Base-by-base conservation (phyloP, 2,797 vertebrate species). In the Rhinichthys osculus region DNA sequence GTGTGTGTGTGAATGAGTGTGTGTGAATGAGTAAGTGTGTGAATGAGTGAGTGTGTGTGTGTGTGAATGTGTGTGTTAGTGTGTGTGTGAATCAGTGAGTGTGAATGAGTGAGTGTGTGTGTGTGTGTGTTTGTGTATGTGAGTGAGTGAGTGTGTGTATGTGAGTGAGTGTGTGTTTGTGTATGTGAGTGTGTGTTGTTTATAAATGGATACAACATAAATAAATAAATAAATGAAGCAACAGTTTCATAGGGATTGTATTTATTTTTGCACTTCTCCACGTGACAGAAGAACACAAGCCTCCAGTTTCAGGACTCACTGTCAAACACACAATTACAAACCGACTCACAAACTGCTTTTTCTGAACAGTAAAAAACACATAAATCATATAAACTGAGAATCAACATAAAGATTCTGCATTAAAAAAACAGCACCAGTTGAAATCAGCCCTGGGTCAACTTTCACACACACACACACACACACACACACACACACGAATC, bases 241-340 rank as follows among this genome's bases (percentile, higher is more conserved):
- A 47, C 80, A 17, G 35, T 72, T 72, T 59, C 1, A 44, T 59
- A 3, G 1, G 92, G 16, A 72, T 92, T 13, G 30, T 19, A 7
- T 89, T 87, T 71, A 86, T 27, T 89, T 93, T 92, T 91, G 85
- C 93, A 92, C 52, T 82, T 30, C 10, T 86, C 93, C 67, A 87
- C 87, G 93, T 93, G 91, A 91, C 93, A 90, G 94, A 93, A 94
- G 92, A 6, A 94, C 95, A 95, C 93, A 93, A 94, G 92, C 92
- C 93, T 38, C 59, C 17, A 57, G 21, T 4, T 40, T 44, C 35
- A 93, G 92, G 91, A 94, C 90, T 74, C 92, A 91, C 92, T 90
- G 91, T 93, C 94, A 92, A 91, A 89, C 92, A 93, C 92, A 89
- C 92, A 93, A 89, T 88, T 93, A 94, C 91, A 88, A 90, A 94